Base-by-base conservation (phyloP, 1,140 invertebrate species). In the Oreohelix idahoensis region DNA sequence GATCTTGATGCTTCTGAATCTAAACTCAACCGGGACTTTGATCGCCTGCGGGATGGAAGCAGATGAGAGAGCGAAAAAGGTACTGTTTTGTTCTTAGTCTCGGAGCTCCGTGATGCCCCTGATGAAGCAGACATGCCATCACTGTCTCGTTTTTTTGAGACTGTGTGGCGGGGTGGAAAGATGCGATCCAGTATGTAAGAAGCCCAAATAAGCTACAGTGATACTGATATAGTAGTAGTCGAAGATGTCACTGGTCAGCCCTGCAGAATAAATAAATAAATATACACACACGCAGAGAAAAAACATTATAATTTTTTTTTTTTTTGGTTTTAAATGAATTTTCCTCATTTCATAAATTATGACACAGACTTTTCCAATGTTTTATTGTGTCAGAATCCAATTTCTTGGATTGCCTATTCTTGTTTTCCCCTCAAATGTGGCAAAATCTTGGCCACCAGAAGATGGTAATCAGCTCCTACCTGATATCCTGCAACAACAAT, bases 121-220 rank as follows among this genome's bases (percentile, higher is more conserved):
- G 89, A 90, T n/a, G 89, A 88, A 26, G 88, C 87, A 11, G 90
- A 91, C 17, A 87, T 83, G 29, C 88, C 88, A 79, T 91, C 89
- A 83, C 85, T 86, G 32, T 90, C 89, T 49, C 87, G 84, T 42
- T 84, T 85, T 76, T 85, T 87, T 82, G 88, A 89, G 71, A 70
- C 29, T 17, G 76, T 70, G 8, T 42, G 80, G 42, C 69, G 80
- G 36, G 80, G 49, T 23, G 69, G 51, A 35, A 82, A 82, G 17
- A 82, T 42, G 49, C 71, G 80, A 75, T 75, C 80, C 79, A 81
- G 79, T 8, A 23, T 81, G 63, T 17, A 76, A 53, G 38, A 36
- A 20, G 13, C 1, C 38, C 15, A 74, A n/a, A 13, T 29, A 42
- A 29, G 5, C 71, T n/a, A 39, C 71, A 74, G 38, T 10, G 38